Evolutionary conservation across 2,113 vertebrate genomes (phyloP).

Genomic region (Heteronetta atricapilla): DNA sequence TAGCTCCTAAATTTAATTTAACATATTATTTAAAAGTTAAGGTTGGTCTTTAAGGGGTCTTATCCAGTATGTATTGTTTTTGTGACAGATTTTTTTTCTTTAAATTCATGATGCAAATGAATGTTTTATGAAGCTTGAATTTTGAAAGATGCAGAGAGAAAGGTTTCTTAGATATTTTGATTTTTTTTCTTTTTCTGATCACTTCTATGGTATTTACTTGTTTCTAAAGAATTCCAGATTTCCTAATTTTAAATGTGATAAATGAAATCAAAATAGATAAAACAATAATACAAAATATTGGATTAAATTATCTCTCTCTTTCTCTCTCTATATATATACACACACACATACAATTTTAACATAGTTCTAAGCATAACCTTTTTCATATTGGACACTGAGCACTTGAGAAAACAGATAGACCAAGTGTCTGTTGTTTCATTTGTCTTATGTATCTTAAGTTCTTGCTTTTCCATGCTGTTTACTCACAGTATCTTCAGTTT

Average conservation of each 20-base stretch:
- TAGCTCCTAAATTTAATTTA: neutral
- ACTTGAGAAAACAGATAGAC: neutral
- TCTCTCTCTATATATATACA: too few relatives aligned
- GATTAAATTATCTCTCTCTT: too few relatives aligned
- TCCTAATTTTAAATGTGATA: neutral
- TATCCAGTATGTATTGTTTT: neutral
- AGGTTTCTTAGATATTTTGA: too few relatives aligned
- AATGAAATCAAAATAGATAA: neutral
- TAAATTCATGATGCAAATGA: too few relatives aligned
- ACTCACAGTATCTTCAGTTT: neutral
- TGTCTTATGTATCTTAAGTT: neutral
- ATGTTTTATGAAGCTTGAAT: too few relatives aligned
- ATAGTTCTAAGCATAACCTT: neutral
- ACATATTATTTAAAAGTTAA: neutral
- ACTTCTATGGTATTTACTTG: too few relatives aligned
- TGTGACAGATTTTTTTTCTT: neutral
- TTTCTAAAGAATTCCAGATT: too few relatives aligned
- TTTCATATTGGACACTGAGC: neutral
- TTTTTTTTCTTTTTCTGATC: too few relatives aligned
- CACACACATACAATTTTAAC: neutral
- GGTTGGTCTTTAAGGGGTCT: neutral
- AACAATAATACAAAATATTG: neutral
- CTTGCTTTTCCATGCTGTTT: neutral
- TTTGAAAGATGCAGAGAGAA: too few relatives aligned
- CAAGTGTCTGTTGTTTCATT: neutral